phyloP scores from a whole-genome alignment of 2,888 invertebrate species.

The Leptopilina myrica region DNA sequence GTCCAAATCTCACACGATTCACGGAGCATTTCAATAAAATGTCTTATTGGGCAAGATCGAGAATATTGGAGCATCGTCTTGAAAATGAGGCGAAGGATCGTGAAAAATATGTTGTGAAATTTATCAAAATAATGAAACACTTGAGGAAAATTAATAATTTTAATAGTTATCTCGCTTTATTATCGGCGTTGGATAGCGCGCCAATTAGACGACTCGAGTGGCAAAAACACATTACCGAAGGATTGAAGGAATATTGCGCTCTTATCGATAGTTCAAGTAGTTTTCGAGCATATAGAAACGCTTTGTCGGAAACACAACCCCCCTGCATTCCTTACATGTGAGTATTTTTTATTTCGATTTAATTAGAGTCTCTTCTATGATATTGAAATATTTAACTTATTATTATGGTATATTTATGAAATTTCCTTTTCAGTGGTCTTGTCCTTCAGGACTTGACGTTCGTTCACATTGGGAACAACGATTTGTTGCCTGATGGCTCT shows the following conservation, averaged over 20 bases:
- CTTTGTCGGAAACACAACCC: constrained; percentile 95
- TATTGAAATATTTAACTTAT: too few relatives aligned
- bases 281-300: constrained; percentile 97
- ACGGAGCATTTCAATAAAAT: constrained; percentile 99
- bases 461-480: constrained; percentile 98
- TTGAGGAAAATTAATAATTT: constrained; percentile 98
- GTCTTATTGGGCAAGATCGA: constrained; percentile 98
- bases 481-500: constrained; percentile 89
- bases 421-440: constrained; percentile 85
- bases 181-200: constrained; percentile 97
- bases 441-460: constrained; percentile 99
- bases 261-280: constrained; percentile 99
- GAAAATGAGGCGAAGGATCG: constrained; percentile 93
- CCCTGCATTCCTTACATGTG: constrained; percentile 99
- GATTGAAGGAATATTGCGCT: constrained; percentile 94
- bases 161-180: constrained; percentile 97
- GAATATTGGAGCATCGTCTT: constrained; percentile 88
- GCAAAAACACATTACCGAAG: constrained; percentile 94
- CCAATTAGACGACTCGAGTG: constrained; percentile 95
- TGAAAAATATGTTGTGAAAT: constrained; percentile 95
- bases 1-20: constrained; percentile 96
- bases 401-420: background rate
- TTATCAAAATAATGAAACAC: constrained; percentile 99
- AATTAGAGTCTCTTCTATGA: background rate
- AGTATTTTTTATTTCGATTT: constrained; percentile 73